These are phyloP conservation scores for Boloria euphrosyne DNA, from an alignment of 2,888 invertebrate species.

Conservation along the genomic window DNA sequence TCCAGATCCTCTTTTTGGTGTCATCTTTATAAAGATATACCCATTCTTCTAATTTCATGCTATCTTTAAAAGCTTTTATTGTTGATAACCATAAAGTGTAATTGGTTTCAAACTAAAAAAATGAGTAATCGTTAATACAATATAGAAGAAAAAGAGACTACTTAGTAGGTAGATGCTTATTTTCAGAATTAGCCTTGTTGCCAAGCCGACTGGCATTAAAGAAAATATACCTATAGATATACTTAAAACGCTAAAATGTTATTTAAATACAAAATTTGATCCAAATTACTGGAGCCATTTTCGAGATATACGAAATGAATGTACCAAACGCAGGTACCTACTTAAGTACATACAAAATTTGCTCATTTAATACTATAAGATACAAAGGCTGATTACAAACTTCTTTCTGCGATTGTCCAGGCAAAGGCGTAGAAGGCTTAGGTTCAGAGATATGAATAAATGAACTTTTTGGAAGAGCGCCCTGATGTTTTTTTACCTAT, in stretches of 20 bases:
- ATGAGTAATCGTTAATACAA: not conserved
- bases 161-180: too few relatives aligned
- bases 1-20: constrained; percentile 64
- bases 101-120: constrained; percentile 54
- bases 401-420: constrained; percentile 52
- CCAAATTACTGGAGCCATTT: too few relatives aligned
- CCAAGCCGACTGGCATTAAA: too few relatives aligned
- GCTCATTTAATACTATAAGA: not conserved
- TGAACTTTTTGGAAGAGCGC: constrained; percentile 27
- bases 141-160: too few relatives aligned
- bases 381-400: too few relatives aligned
- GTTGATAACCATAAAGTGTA: constrained; percentile 58
- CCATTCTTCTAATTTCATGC: constrained; percentile 64
- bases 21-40: constrained; percentile 65
- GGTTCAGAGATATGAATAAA: constrained; percentile 33
- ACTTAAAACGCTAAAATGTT: too few relatives aligned
- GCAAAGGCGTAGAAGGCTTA: constrained; percentile 28
- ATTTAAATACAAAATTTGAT: too few relatives aligned
- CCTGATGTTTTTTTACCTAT: constrained; percentile 47
- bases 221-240: too few relatives aligned
- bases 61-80: constrained; percentile 60
- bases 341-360: too few relatives aligned
- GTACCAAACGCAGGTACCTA: too few relatives aligned
- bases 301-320: too few relatives aligned
- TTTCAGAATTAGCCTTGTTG: not conserved